Percentiles rank a stretch among this genome's conserved stretches.
Conservation (phyloP, 2,113 vertebrate genomes). For the Sinocyclocheilus anshuiensis region DNA sequence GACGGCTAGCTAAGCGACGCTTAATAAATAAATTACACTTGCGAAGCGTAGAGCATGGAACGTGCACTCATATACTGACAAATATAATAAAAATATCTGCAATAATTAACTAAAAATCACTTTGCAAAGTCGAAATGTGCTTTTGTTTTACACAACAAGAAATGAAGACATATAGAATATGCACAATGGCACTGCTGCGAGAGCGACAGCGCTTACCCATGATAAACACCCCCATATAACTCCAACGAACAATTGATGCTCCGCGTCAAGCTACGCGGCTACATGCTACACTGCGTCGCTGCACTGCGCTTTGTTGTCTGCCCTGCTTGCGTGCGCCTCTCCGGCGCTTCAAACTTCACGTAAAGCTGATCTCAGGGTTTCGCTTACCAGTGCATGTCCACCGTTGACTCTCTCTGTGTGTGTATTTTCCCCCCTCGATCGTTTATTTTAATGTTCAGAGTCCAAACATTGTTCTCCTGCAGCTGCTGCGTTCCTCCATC, state of each 20-base stretch:
- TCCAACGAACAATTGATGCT: slow-evolving; percentile 78
- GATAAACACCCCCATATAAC: slow-evolving; percentile 72
- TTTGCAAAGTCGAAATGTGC: background rate
- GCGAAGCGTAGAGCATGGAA: background rate
- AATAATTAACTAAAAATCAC: background rate
- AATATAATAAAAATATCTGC: background rate
- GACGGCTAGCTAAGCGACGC: slow-evolving; percentile 38
- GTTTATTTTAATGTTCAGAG: slow-evolving; percentile 67
- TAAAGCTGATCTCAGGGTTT: background rate
- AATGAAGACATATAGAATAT: background rate
- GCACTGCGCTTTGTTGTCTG: slow-evolving; percentile 52
- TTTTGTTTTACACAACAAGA: background rate
- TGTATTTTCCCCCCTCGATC: slow-evolving; percentile 54
- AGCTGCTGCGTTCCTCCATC: slow-evolving; percentile 81
- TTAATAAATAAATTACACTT: slow-evolving; percentile 22
- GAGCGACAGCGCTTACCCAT: slow-evolving; percentile 54
- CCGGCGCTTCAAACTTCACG: background rate
- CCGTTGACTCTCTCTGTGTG: slow-evolving; percentile 60
- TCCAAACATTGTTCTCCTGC: slow-evolving; percentile 81
- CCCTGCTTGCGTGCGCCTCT: slow-evolving; percentile 37
- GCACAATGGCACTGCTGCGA: slow-evolving; percentile 56
- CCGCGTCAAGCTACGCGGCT: slow-evolving; percentile 59
- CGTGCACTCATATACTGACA: background rate
- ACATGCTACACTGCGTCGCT: slow-evolving; percentile 54
- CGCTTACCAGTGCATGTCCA: slow-evolving; percentile 76